Percentiles rank a stretch among this genome's conserved stretches.
These are phyloP conservation scores for Leucoraja ocellata DNA, from an alignment of 2,797 vertebrate species.

Conservation along the genomic window DNA sequence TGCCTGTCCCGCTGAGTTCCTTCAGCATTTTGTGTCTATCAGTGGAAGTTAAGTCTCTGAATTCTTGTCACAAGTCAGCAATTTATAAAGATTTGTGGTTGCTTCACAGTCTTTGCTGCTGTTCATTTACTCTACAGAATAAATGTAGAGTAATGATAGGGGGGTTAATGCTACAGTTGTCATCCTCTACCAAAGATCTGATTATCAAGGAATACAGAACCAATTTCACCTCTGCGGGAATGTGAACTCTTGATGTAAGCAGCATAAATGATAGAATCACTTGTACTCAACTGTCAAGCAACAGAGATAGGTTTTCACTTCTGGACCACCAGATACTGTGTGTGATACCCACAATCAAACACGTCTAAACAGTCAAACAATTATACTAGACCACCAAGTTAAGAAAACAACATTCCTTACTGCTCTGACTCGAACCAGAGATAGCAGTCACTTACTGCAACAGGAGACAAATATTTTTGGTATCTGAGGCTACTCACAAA, in stretches of 20 bases:
- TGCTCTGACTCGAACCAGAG: conserved; percentile 7
- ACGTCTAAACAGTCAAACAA: conserved; percentile 19
- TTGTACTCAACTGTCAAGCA: neutral
- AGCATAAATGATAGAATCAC: neutral
- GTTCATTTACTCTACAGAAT: neutral
- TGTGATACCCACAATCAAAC: neutral
- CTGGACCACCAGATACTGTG: neutral
- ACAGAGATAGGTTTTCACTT: neutral
- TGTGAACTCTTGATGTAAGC: neutral
- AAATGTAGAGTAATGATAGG: no score
- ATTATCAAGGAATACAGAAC: neutral
- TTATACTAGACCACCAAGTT: conserved; percentile 15
- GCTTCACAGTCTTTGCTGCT: neutral
- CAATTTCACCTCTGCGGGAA: neutral
- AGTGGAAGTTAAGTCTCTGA: neutral
- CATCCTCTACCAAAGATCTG: neutral
- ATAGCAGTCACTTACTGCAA: neutral
- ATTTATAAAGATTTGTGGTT: neutral
- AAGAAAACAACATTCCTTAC: conserved; percentile 16
- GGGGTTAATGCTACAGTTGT: neutral
- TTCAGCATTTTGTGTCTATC: no score
- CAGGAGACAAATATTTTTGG: neutral
- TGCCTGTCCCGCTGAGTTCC: no score
- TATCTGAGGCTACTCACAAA: neutral
- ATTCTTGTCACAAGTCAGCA: neutral